A percentile compares a stretch with the other conserved stretches of the same genome.
Conservation (phyloP, 2,888 invertebrate genomes). For the Epinotia demarniana region DNA sequence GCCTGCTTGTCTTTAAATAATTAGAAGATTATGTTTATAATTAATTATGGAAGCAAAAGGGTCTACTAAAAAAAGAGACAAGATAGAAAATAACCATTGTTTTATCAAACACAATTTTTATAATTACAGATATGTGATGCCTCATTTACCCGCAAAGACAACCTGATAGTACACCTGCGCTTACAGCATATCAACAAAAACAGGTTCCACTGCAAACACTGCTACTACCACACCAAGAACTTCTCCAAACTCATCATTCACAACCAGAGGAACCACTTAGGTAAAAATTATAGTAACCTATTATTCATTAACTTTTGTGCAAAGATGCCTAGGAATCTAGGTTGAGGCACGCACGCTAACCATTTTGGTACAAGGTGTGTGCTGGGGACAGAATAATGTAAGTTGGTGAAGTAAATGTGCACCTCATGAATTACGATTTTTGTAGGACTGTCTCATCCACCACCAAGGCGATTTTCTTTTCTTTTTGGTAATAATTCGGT, state of each 20-base stretch:
- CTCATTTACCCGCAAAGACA: conserved; percentile 89
- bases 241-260: conserved; percentile 73
- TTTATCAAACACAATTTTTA: not conserved
- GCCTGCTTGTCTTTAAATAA: too few species aligned
- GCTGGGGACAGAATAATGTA: too few species aligned
- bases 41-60: not conserved
- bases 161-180: conserved; percentile 89
- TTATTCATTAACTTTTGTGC: too few species aligned
- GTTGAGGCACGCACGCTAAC: too few species aligned
- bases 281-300: conserved; percentile 51
- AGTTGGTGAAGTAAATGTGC: too few species aligned
- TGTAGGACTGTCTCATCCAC: too few species aligned
- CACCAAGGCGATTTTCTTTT: too few species aligned
- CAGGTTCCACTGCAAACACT: conserved; percentile 66
- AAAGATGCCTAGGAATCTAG: too few species aligned
- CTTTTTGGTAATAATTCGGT: too few species aligned
- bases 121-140: conserved; percentile 85
- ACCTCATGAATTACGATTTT: too few species aligned
- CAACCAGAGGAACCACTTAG: conserved; percentile 65
- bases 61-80: not conserved
- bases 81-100: too few species aligned
- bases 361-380: too few species aligned
- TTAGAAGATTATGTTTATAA: not conserved
- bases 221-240: conserved; percentile 64
- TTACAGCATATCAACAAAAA: conserved; percentile 77